Base-by-base conservation (phyloP, 2,888 invertebrate species). In the Conops quadrifasciatus region DNA sequence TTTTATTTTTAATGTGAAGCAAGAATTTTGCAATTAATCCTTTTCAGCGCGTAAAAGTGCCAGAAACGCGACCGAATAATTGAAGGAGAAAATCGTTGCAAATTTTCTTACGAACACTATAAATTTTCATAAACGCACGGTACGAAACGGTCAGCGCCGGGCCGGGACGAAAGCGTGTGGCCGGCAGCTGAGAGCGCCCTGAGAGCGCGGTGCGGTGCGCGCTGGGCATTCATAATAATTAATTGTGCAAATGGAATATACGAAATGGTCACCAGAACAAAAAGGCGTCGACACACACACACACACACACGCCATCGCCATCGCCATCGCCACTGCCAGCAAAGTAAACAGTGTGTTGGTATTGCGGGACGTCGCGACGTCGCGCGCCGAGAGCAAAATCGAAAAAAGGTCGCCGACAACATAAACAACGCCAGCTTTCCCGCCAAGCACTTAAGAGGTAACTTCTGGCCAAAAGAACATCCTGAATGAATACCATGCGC, bases 141-240 rank as follows among this genome's bases (percentile, higher is more conserved):
- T 36, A 28, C 45, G 47, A 70, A 45, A 73, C 28, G 45, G 51
- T 65, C 51, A 63, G 59, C 62, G 64, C 58, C 64, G 49, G 64
- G n/a, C n/a, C n/a, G n/a, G n/a, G n/a, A n/a, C n/a, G n/a, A n/a
- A n/a, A n/a, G n/a, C n/a, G n/a, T n/a, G n/a, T n/a, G n/a, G n/a
- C n/a, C n/a, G n/a, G n/a, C n/a, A n/a, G n/a, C 47, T 43, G 45
- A 4, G 64, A 28, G 53, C 47, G 64, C 49, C 43, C 53, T 53
- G 36, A 53, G 21, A 28, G 43, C 49, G 19, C 5, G 63, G 9
- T 43, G 45, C 19, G 19, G 47, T 19, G 47, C n/a, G 45, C 56
- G 21, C 19, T 11, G n/a, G 53, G 82, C 82, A 83, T 84, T 82
- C 80, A 83, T 83, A 81, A 82, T 82, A 83, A 84, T 84, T 84